Percentiles rank a stretch among this genome's conserved stretches.
Evolutionary conservation across 2,113 vertebrate genomes (phyloP).

Genomic region (Tragelaphus scriptus): DNA sequence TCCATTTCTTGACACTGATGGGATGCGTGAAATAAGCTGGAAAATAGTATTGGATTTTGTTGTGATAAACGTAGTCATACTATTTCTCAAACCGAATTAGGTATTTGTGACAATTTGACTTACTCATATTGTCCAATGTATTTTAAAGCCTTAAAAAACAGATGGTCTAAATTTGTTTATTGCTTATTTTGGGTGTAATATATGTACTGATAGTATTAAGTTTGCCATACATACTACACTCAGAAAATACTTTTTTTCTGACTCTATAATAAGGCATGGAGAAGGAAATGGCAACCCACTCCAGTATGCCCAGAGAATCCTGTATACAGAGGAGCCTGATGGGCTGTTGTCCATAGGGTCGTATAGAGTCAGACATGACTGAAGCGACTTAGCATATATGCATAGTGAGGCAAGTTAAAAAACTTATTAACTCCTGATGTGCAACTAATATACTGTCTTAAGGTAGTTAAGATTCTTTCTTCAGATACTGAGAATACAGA

Average conservation of each 20-base stretch:
- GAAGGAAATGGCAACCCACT: not conserved
- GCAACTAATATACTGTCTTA: not conserved
- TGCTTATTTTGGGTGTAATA: not conserved
- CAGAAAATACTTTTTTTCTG: not conserved
- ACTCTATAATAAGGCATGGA: not conserved
- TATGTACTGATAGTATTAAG: not conserved
- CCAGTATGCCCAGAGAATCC: not conserved
- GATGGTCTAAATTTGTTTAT: not conserved
- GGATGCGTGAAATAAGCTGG: not conserved
- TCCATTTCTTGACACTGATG: not conserved
- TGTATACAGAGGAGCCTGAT: not conserved
- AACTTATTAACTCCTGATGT: not conserved
- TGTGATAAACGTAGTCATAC: not conserved
- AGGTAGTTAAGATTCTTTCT: not conserved
- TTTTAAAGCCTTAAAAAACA: constrained; percentile 22
- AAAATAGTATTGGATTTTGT: not conserved
- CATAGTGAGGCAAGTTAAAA: constrained; percentile 7
- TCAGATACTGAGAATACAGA: not conserved
- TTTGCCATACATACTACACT: not conserved
- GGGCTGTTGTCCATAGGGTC: not conserved
- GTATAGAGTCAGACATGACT: not conserved
- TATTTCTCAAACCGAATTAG: constrained; percentile 14
- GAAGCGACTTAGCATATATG: not conserved
- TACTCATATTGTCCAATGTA: not conserved
- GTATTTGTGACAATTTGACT: not conserved